Evolutionary conservation across 2,113 vertebrate genomes (phyloP).

Genomic region (human (Homo sapiens)): GRCh38 chr13:46160001-46160500

Average conservation of each 20-base stretch:
- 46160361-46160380: not conserved
- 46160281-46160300: not conserved
- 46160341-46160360: not conserved
- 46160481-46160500: not conserved
- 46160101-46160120: not conserved
- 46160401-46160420: not conserved
- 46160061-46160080: not conserved
- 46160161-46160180: too few relatives aligned
- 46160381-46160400: not conserved
- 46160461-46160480: not conserved
- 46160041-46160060: not conserved
- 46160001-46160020: not conserved
- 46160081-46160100: not conserved
- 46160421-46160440: not conserved
- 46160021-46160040: not conserved
- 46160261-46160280: not conserved
- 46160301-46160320: not conserved
- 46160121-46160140: not conserved
- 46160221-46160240: not conserved
- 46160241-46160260: not conserved
- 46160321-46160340: not conserved
- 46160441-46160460: not conserved
- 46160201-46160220: fast-evolving
- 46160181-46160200: not conserved
- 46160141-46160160: not conserved